Evolutionary conservation across 2,113 vertebrate genomes (phyloP).

Genomic region (Caranx melampygus): DNA sequence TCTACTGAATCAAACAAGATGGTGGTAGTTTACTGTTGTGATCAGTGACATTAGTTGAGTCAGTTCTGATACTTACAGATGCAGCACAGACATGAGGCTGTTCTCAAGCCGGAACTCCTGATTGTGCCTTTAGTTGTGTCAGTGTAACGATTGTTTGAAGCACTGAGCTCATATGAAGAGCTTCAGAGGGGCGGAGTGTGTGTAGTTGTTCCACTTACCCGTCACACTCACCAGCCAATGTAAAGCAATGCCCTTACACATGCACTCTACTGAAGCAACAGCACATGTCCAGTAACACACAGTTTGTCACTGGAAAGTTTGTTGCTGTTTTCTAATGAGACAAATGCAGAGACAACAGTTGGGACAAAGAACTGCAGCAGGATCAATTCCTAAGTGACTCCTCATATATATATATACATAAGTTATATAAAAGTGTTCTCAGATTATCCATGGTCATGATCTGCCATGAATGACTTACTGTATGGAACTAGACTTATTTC

Average conservation of each 20-base stretch:
- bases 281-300: too few relatives aligned
- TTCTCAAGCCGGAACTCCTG: background rate
- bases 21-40: background rate
- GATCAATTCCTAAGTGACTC: too few relatives aligned
- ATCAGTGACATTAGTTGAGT: background rate
- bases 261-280: too few relatives aligned
- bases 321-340: too few relatives aligned
- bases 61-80: background rate
- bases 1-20: background rate
- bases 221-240: background rate
- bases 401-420: too few relatives aligned
- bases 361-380: too few relatives aligned
- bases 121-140: background rate
- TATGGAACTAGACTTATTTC: too few relatives aligned
- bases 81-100: conserved; percentile 6
- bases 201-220: background rate
- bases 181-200: background rate
- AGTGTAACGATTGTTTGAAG: accelerated
- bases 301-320: too few relatives aligned
- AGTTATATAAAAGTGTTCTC: too few relatives aligned
- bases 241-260: background rate
- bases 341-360: too few relatives aligned
- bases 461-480: too few relatives aligned
- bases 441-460: too few relatives aligned
- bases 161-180: background rate